Evolutionary conservation across 2,113 vertebrate species (phyloP).

Genomic region (Choloepus hoffmanni): DNA sequence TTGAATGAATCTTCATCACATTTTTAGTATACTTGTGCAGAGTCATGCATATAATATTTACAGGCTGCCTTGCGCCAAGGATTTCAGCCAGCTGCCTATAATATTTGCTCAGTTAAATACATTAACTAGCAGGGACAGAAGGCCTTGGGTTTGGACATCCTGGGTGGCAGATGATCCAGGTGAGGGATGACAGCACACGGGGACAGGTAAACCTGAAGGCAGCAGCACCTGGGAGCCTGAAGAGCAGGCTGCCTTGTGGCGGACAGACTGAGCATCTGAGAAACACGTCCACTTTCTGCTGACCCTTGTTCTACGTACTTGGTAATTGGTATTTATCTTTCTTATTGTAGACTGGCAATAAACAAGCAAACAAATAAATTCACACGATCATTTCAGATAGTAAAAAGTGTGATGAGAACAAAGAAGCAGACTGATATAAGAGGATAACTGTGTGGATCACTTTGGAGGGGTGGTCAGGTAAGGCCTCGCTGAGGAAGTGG

Average conservation of each 20-base stretch:
- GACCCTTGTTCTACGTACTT: neutral
- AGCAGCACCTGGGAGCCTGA: neutral
- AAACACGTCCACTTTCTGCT: neutral
- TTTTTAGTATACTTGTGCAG: neutral
- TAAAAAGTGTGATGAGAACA: neutral
- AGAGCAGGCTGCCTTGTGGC: neutral
- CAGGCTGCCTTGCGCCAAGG: neutral
- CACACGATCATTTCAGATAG: neutral
- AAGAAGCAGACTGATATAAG: neutral
- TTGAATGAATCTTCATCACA: neutral
- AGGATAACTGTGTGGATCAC: neutral
- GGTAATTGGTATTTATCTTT: neutral
- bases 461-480: neutral
- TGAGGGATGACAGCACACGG: neutral
- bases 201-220: neutral
- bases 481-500: neutral
- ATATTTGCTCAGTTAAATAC: neutral
- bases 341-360: neutral
- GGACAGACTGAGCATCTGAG: neutral
- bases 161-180: neutral
- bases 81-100: neutral
- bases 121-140: neutral
- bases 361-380: neutral
- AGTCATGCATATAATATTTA: neutral
- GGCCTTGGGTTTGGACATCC: neutral